Evolutionary conservation across 1,140 invertebrate species (phyloP), one percentile per base, ranked within the genome.

Genomic region (Varroa destructor): DNA sequence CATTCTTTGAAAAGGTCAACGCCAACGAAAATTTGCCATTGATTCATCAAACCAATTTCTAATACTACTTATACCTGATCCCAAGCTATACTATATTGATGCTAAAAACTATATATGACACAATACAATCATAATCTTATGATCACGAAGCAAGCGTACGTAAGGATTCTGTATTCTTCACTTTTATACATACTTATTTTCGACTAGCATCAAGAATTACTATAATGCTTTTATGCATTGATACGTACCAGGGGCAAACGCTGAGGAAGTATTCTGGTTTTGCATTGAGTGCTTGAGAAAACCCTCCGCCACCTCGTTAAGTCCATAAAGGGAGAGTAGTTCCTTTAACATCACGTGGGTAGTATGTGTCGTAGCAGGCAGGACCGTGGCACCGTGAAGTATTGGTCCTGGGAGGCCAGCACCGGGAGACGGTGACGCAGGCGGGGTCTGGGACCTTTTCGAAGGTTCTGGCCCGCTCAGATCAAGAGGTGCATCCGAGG

Each of bases 401-500:
- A 67, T 37, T 51, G 46, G 46, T 3, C 46, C 46, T 3, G 46
- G 46, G 3, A 5, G 46, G 46, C 46, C 46, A 3, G 46, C 3
- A 51, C 4, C 46, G 3, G 46, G 46, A 51, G 46, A 51, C 14
- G 40, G 12, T 40, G 61, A 67, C 37, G 14, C 61, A 1, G 10
- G 40, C 40, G 61, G 61, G 40, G 61, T 14, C 61, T 43, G 40
- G 40, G 61, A 12, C 46, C 61, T n/a, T 37, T 67, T 67, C 61
- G 61, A 67, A 43, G 61, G 61, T 46, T 67, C 61, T 8, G 46
- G 46, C 46, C 61, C 61, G 61, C 61, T 67, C 12, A 67, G 37
- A 37, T 67, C 61, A 3, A 67, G 61, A 12, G 61, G 61, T 4
- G 61, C 37, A 37, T 67, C 61, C 6, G 57, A 37, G 14, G 37